Evolutionary conservation across 2,797 vertebrate species (phyloP), one percentile per base, ranked within the genome.

Genomic region (Chaunax sp.): DNA sequence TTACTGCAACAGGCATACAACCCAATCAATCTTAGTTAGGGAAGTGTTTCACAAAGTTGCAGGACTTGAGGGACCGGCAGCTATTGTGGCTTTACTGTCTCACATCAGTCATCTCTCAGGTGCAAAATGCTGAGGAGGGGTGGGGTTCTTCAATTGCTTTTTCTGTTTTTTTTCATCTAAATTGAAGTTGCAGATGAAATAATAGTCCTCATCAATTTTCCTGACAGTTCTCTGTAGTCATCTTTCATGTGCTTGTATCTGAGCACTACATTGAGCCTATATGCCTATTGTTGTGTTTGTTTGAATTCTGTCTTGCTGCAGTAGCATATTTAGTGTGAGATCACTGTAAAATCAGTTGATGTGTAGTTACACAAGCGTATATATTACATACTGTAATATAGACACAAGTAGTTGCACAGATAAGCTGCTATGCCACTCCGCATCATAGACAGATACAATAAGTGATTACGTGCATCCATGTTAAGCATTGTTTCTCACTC

Each of bases 11-110:
- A 63, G 69, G 45, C 62, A 38, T 64, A 19, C 64, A 43, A 53
- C 16, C 54, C 72, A 55, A 87, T 90, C 82, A 83, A 75, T 87
- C 85, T 84, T 51, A 54, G 75, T 84, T 88, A 84, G 68, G 64
- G 51, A 33, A 30, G 58, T 60, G 59, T 81, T 73, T 74, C 78
- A 81, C 81, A 78, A 82, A 83, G 81, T 83, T 61, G 64, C 62
- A 33, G 66, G 69, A 74, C 86, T 64, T 74, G 22, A 64, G 88
- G 83, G 84, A 83, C 53, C 61, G 45, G 47, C 15, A 47, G 78
- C 71, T 54, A 56, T 57, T 0, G n/a, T 46, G 1, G 5, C 50
- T 28, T 44, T 22, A 38, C 54, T 40, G 64, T 73, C 33, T 74
- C 33, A 33, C 72, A 90, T 90, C 85, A 81, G 59, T 91, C 84